Base-by-base conservation (phyloP, 1,140 invertebrate genomes). In the Maconellicoccus hirsutus region DNA sequence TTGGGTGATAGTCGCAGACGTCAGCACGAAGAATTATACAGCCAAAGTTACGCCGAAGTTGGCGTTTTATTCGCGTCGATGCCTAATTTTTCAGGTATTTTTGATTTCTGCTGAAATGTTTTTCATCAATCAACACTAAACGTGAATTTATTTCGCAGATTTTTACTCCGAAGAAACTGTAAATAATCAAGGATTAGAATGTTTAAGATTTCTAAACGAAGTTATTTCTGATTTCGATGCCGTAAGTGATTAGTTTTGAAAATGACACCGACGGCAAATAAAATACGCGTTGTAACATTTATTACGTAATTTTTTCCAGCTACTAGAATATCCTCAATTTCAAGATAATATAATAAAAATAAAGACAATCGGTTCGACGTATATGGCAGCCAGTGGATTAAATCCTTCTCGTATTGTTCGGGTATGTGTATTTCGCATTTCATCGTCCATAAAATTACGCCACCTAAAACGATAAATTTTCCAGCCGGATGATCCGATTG, bases 161-260 rank as follows among this genome's bases (percentile, higher is more conserved):
- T 96, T 96, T 78, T 96, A 96, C 79, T 93, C 91, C 29, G 93
- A 96, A 82, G 93, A 96, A 78, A 91, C 89, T 19, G 93, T 96
- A 16, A 96, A 98, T 79, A 96, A 96, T 81, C 93, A 96, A 83
- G 95, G 95, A 27, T 84, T 97, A 72, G 93, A 97, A 80, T 98
- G 95, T 81, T 84, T 97, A 71, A 85, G 95, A 74, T 96, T 98
- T 79, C 84, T 98, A 19, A 98, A 98, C 79, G 96, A 98, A 86
- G 94, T 98, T 71, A 97, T 98, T 76, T 96, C 94, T 0, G 96
- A 98, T 82, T 98, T 96, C 80, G 96, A 98, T 84, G 90, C 92
- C 74, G 92, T 94, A 83, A 86, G 86, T 84, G 76, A 42, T 23
- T 69, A 19, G 12, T 61, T 22, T n/a, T n/a, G n/a, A n/a, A n/a